Evolutionary conservation across 2,113 vertebrate species (phyloP), one percentile per base, ranked within the genome.

Genomic region (Mionectes macconnelli): DNA sequence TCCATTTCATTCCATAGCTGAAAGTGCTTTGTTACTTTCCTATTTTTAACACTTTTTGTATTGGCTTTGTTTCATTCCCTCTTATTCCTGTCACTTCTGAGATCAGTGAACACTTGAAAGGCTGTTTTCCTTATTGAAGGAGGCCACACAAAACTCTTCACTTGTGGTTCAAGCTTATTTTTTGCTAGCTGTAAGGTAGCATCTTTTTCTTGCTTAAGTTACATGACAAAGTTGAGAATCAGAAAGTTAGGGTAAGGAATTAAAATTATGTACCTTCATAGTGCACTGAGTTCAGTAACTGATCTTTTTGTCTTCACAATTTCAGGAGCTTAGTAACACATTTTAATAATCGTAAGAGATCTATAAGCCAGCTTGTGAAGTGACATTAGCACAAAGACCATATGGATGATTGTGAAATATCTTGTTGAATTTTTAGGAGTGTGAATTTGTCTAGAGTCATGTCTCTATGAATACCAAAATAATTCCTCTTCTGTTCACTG

Each of bases 401-500:
- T 97, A 97, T 97, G 92, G 93, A 94, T 96, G 86, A 94, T 96
- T 96, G 93, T 97, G 95, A 97, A 97, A 94, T 96, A 96, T 94
- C 80, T 93, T 87, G 91, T 96, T 94, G 94, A 96, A 83, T 95
- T 97, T 97, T 90, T 93, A 93, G 84, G 96, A 89, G 92, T 97
- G 91, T 96, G 94, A 97, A 95, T 96, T 95, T 95, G 70, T 96
- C 83, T 94, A 78, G 80, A 91, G 22, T 94, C 93, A 66, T 96
- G 96, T 84, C 90, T 97, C 75, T 78, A 79, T 94, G 91, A 93
- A 93, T 52, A 62, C 47, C 87, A 95, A 96, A 88, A 84, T 96
- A 94, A 97, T 92, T 95, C 37, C 74, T 96, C 92, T 97, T 97
- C 93, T 93, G 86, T 94, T 97, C 91, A 50, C 72, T 93, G 28